Conservation (phyloP, 2,888 invertebrate species). For the Synergus japonicus region DNA sequence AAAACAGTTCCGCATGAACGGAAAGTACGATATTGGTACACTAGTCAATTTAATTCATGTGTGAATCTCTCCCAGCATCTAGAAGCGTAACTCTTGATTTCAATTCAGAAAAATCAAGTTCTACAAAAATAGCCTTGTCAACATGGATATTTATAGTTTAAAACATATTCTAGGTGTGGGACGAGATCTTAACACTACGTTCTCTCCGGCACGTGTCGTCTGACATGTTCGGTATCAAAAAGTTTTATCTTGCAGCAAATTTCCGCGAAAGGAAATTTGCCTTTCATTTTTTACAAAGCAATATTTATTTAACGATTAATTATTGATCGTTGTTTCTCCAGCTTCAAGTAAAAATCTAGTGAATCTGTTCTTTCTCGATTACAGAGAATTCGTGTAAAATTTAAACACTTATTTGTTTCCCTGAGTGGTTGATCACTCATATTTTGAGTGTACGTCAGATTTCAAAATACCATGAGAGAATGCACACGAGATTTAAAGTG, state of each 20-base stretch:
- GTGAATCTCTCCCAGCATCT: conserved; percentile 37
- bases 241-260: background rate
- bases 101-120: conserved; percentile 9
- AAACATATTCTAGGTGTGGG: conserved; percentile 29
- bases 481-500: too few relatives aligned
- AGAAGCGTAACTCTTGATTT: conserved; percentile 25
- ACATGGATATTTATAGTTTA: background rate
- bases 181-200: conserved; percentile 1
- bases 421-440: background rate
- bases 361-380: conserved; percentile 12
- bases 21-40: conserved; percentile 58
- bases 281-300: conserved; percentile 16
- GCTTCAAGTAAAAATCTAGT: conserved; percentile 5
- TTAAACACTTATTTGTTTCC: background rate
- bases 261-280: conserved; percentile 9
- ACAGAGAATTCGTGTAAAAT: background rate
- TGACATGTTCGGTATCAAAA: conserved; percentile 19
- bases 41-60: conserved; percentile 68
- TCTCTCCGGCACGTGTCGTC: conserved; percentile 14
- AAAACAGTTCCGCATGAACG: conserved; percentile 42
- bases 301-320: conserved; percentile 24
- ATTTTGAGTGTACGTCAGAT: background rate
- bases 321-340: conserved; percentile 11
- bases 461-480: too few relatives aligned
- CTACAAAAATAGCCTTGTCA: conserved; percentile 6